These are phyloP conservation scores for pig (Sus scrofa) DNA, from an alignment of 2,113 vertebrate species.

Conservation along the genomic window T2T-Sscrofa CM000826.6:77609501-77610000, in stretches of 20 bases:
- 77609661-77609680: neutral
- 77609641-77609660: neutral
- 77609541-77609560: neutral
- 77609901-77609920: neutral
- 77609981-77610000: neutral
- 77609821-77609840: neutral
- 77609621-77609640: neutral
- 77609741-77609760: neutral
- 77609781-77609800: neutral
- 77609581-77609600: neutral
- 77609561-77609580: neutral
- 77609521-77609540: slow-evolving; percentile 14
- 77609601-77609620: neutral
- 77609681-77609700: neutral
- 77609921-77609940: neutral
- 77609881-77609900: neutral
- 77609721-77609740: neutral
- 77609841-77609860: neutral
- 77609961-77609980: neutral
- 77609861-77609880: neutral
- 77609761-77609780: slow-evolving; percentile 1
- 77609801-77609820: neutral
- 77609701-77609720: neutral
- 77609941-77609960: neutral
- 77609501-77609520: neutral